Conservation (phyloP, 1,140 invertebrate genomes). For the Diabrotica undecimpunctata region DNA sequence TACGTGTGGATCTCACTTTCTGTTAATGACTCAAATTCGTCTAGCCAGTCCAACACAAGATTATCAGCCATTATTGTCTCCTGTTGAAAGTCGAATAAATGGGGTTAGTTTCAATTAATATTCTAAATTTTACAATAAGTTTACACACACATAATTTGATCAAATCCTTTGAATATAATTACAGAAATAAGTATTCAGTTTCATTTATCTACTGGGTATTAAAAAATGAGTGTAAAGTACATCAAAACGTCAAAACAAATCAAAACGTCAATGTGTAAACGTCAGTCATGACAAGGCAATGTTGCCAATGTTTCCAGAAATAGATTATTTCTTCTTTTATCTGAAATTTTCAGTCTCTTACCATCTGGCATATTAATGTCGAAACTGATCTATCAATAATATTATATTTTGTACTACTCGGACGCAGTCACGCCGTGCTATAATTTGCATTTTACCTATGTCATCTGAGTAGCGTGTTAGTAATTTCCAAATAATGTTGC, state of each 20-base stretch:
- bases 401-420: no score
- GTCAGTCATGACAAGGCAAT: no score
- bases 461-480: no score
- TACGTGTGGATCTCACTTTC: conserved; percentile 72
- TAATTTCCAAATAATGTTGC: no score
- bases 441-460: no score
- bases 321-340: no score
- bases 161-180: neutral
- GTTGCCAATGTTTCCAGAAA: no score
- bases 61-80: conserved; percentile 64
- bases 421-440: no score
- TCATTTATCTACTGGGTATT: neutral
- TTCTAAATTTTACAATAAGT: neutral
- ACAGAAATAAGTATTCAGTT: neutral
- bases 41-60: conserved; percentile 74
- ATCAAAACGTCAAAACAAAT: conserved; percentile 2
- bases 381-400: no score
- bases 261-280: neutral
- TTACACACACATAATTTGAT: conserved; percentile 3
- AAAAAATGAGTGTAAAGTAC: neutral
- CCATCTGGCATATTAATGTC: no score
- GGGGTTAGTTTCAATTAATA: neutral
- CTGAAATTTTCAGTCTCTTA: no score
- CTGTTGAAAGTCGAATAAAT: neutral
- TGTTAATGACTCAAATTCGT: conserved; percentile 70